These are phyloP conservation scores for Masticophis lateralis DNA, from an alignment of 2,797 vertebrate genomes.

Conservation along the genomic window DNA sequence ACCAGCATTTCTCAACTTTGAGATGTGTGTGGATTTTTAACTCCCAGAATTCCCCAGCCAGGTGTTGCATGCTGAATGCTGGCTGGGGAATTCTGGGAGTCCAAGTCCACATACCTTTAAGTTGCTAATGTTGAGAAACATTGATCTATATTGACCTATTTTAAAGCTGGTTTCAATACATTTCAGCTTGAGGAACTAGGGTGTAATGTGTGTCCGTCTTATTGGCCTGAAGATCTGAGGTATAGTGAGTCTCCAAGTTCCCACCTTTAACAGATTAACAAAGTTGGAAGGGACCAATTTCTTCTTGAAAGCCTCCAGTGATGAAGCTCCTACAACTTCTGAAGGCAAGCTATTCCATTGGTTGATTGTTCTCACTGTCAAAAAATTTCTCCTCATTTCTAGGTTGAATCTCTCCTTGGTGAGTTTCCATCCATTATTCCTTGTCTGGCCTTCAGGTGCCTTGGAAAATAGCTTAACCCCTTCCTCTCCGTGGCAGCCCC, in stretches of 20 bases:
- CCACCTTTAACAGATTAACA: background rate
- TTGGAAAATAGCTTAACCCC: too few species aligned
- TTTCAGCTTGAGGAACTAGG: background rate
- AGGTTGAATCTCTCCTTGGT: too few species aligned
- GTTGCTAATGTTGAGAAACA: background rate
- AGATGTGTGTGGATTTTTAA: background rate
- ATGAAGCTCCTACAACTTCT: too few species aligned
- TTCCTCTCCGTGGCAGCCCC: too few species aligned
- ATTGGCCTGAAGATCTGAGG: background rate
- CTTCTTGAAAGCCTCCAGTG: too few species aligned
- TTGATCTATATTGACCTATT: background rate
- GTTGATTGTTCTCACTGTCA: too few species aligned
- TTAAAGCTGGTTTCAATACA: background rate
- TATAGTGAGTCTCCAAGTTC: background rate
- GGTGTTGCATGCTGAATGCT: background rate
- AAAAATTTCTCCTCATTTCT: too few species aligned
- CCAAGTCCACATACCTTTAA: background rate
- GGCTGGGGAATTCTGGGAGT: background rate
- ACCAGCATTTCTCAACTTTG: background rate
- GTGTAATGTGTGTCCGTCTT: background rate
- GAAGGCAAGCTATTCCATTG: too few species aligned
- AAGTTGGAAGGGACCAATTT: too few species aligned
- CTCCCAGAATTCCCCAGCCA: background rate
- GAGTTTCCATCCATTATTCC: too few species aligned
- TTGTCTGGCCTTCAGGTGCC: too few species aligned